These are phyloP conservation scores for Achatina immaculata DNA, from an alignment of 1,140 invertebrate genomes.

Conservation along the genomic window DNA sequence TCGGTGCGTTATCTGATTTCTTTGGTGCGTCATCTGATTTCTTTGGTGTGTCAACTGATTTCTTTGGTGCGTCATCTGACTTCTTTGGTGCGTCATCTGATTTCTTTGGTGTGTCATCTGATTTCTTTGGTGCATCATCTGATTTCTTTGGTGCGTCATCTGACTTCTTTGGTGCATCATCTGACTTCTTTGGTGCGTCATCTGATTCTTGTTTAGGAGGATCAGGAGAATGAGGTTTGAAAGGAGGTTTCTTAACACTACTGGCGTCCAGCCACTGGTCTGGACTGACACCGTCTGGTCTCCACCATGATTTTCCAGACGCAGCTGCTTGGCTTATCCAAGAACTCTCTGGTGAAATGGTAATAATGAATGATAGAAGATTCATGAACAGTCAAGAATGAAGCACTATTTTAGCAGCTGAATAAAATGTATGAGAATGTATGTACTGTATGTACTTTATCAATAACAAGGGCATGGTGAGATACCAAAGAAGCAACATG, in stretches of 20 bases:
- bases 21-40: background rate
- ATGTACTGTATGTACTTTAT: no score
- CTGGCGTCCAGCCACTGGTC: slow-evolving; percentile 38
- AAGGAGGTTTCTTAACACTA: slow-evolving; percentile 24
- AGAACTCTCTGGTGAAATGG: background rate
- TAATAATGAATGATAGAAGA: background rate
- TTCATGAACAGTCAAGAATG: background rate
- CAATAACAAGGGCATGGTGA: no score
- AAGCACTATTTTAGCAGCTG: background rate
- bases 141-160: background rate
- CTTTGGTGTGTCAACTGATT: no score
- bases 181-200: background rate
- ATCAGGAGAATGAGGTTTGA: background rate
- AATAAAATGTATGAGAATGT: no score
- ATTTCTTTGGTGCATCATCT: background rate
- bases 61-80: background rate
- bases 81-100: background rate
- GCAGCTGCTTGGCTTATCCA: slow-evolving; percentile 31
- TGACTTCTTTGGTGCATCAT: background rate
- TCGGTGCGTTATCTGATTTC: no score
- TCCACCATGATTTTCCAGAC: slow-evolving; percentile 43
- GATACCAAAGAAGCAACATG: no score
- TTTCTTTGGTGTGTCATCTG: no score
- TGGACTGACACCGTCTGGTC: slow-evolving; percentile 41
- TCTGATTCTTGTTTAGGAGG: background rate